phyloP scores from a whole-genome alignment of 1,140 invertebrate species.

The Dendroctonus valens region DNA sequence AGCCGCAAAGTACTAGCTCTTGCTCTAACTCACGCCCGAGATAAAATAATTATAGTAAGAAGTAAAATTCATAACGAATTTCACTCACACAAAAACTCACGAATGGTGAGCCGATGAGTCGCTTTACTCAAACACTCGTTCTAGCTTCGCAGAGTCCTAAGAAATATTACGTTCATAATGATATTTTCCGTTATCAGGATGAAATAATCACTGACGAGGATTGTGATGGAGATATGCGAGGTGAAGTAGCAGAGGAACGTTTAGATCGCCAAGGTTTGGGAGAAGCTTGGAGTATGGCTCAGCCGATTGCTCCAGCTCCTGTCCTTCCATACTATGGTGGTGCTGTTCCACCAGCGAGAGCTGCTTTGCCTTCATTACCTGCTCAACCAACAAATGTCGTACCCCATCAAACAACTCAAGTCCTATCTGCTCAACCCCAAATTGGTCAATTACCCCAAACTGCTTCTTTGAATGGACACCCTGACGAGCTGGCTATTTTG shows the following conservation, averaged over 20 bases:
- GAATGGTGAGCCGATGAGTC: constrained; percentile 91
- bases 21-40: too few relatives aligned
- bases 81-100: too few relatives aligned
- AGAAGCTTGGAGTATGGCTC: constrained; percentile 20
- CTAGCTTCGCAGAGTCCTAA: constrained; percentile 91
- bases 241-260: constrained; percentile 66
- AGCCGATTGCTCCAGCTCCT: constrained; percentile 41
- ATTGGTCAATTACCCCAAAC: constrained; percentile 37
- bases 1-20: too few relatives aligned
- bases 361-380: constrained; percentile 17
- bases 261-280: constrained; percentile 40
- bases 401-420: constrained; percentile 15
- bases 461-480: constrained; percentile 53
- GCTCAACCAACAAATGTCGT: constrained; percentile 16
- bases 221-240: constrained; percentile 56
- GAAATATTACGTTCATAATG: constrained; percentile 97
- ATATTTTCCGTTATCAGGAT: constrained; percentile 97
- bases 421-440: constrained; percentile 36
- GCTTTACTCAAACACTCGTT: constrained; percentile 97
- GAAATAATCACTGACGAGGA: constrained; percentile 80
- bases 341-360: constrained; percentile 15
- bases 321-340: constrained; percentile 21
- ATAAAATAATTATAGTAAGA: too few relatives aligned
- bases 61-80: too few relatives aligned
- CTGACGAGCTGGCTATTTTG: constrained; percentile 46